Base-by-base conservation (phyloP, 2,797 vertebrate genomes). In the Anableps anableps region DNA sequence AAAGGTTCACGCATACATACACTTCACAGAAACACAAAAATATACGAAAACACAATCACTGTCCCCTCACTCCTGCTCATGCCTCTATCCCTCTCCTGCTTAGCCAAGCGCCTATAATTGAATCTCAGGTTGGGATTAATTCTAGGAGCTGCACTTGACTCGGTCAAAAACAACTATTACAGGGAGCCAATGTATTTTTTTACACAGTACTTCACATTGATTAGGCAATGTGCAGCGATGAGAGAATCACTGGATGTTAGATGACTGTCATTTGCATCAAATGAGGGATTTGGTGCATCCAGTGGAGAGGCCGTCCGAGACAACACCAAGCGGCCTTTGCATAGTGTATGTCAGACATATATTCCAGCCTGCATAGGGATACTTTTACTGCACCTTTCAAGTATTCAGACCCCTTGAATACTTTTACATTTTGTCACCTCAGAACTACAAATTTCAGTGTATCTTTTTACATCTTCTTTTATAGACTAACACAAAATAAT, bases 201-300 rank as follows among this genome's bases (percentile, higher is more conserved):
- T 98, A 98, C 98, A 99, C 96, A 96, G 97, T 97, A 97, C 97
- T 99, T 99, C 98, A 99, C 97, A 98, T 99, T 99, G 98, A 99
- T 99, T 99, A 99, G 97, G 96, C 97, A 98, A 98, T 97, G 98
- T 98, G 97, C 88, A 96, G 96, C 96, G 97, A 98, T 92, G 95
- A 94, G 94, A 97, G 97, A 97, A 96, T 95, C 95, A 94, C 95
- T 96, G 93, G 97, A 98, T 98, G 98, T 97, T 97, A 97, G 97
- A 98, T 97, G 96, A 98, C 96, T 96, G 96, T 98, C 96, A 99
- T 99, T 99, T 99, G 97, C 98, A 99, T 99, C 97, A 97, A 99
- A 97, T 98, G 97, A 98, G 95, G 97, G 97, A 97, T 97, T 96
- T 91, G 95, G 78, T 70, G 86, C 94, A 95, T 97, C 96, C 93